These are phyloP conservation scores for Papilio protenor DNA, from an alignment of 2,888 invertebrate genomes.

Conservation along the genomic window DNA sequence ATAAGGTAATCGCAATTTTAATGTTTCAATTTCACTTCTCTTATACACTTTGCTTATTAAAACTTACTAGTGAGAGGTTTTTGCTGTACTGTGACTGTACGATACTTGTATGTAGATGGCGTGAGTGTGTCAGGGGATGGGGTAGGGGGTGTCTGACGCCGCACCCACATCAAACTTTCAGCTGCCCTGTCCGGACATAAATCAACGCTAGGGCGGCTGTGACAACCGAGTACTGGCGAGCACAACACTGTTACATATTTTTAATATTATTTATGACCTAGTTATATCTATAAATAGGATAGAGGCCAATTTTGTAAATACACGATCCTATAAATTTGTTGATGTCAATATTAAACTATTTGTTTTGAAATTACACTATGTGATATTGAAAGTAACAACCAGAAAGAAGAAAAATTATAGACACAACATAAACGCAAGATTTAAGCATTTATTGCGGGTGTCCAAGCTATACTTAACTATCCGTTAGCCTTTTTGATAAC, in stretches of 20 bases:
- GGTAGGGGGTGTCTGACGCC: constrained; percentile 48
- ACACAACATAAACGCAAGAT: too few species aligned
- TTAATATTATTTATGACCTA: constrained; percentile 11
- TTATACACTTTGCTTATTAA: neutral
- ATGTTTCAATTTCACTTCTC: neutral
- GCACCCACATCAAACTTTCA: constrained; percentile 78
- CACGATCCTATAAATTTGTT: too few species aligned
- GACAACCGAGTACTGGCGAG: constrained; percentile 61
- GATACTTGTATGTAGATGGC: neutral
- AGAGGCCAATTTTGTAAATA: too few species aligned
- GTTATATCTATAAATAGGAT: neutral
- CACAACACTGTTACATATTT: constrained; percentile 45
- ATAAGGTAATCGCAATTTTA: neutral
- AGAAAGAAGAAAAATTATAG: too few species aligned
- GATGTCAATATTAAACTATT: too few species aligned
- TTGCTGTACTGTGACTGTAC: neutral
- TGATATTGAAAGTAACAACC: too few species aligned
- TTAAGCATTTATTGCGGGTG: too few species aligned
- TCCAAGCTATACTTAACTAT: too few species aligned
- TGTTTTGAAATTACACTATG: too few species aligned
- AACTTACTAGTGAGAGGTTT: neutral
- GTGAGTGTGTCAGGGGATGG: constrained; percentile 11
- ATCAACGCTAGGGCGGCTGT: constrained; percentile 69
- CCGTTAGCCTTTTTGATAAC: too few species aligned
- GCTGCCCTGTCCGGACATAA: constrained; percentile 61